Conservation (phyloP, 1,140 invertebrate genomes). For the Tribolium madens region DNA sequence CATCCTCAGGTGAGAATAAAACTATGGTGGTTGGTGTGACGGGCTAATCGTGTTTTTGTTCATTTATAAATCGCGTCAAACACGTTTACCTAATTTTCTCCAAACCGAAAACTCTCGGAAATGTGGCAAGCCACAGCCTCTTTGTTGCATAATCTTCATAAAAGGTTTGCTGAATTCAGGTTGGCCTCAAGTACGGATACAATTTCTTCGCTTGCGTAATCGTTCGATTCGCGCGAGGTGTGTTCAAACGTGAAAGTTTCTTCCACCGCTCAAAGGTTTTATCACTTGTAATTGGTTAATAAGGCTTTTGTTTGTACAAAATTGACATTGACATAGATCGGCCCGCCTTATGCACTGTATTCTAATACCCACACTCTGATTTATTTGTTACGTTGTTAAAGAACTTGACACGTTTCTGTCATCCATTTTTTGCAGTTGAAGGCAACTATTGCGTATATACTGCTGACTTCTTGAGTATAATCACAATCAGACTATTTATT, state of each 20-base stretch:
- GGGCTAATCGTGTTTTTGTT: too few relatives aligned
- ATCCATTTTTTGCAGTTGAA: background rate
- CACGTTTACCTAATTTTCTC: too few relatives aligned
- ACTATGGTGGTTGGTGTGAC: too few relatives aligned
- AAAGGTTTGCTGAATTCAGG: slow-evolving; percentile 2
- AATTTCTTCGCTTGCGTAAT: slow-evolving; percentile 18
- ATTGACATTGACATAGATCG: slow-evolving; percentile 17
- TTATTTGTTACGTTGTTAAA: background rate
- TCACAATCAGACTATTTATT: background rate
- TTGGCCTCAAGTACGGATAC: slow-evolving; percentile 11
- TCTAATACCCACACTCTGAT: background rate
- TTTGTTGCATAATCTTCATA: slow-evolving; percentile 6
- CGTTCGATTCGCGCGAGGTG: slow-evolving; percentile 18
- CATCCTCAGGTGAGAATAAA: too few relatives aligned
- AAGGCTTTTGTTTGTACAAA: background rate
- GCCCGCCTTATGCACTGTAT: background rate
- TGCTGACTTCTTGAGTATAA: background rate
- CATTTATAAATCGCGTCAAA: too few relatives aligned
- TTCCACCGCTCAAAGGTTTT: background rate
- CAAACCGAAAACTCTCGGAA: background rate
- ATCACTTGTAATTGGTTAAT: slow-evolving; percentile 5
- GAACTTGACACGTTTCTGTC: background rate
- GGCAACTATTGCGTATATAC: background rate
- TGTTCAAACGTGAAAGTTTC: slow-evolving; percentile 22
- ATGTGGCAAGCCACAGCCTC: background rate